A percentile compares a stretch with the other conserved stretches of the same genome.
Evolutionary conservation across 92 coral and sea anemone genomes (phyloP).

Genomic region (Epizoanthus illoricatus): DNA sequence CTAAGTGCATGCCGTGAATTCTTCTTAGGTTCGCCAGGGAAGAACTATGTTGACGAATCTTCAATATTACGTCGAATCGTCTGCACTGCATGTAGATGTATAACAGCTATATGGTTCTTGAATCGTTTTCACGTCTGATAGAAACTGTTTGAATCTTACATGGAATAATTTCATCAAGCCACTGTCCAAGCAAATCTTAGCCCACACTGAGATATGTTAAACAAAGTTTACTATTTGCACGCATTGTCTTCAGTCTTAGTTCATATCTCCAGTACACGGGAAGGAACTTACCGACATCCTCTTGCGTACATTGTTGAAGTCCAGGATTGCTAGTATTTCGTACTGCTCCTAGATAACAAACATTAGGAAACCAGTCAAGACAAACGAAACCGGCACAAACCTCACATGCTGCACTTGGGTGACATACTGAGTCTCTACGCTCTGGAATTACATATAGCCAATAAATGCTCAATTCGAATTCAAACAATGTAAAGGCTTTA

Average conservation of each 20-base stretch:
- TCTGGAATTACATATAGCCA: neutral
- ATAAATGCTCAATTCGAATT: no score
- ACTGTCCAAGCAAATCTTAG: neutral
- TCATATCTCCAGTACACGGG: neutral
- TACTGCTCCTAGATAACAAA: constrained; percentile 69
- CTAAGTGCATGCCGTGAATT: no score
- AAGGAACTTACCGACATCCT: constrained; percentile 89
- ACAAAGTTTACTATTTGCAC: neutral
- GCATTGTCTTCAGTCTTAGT: neutral
- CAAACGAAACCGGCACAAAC: neutral
- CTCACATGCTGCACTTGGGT: no score
- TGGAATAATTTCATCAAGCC: no score
- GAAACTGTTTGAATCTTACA: no score
- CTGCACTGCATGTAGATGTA: no score
- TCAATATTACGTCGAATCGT: no score
- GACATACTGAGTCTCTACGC: neutral
- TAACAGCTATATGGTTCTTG: no score
- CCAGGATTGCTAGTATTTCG: constrained; percentile 86
- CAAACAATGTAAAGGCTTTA: no score
- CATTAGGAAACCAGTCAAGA: neutral
- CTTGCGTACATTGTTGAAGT: constrained; percentile 93
- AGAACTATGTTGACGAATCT: no score
- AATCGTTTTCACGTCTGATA: no score
- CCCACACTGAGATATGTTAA: neutral
- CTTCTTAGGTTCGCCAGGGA: no score